Conservation (phyloP, 2,113 vertebrate species). For the Rousettus leschenaultii region DNA sequence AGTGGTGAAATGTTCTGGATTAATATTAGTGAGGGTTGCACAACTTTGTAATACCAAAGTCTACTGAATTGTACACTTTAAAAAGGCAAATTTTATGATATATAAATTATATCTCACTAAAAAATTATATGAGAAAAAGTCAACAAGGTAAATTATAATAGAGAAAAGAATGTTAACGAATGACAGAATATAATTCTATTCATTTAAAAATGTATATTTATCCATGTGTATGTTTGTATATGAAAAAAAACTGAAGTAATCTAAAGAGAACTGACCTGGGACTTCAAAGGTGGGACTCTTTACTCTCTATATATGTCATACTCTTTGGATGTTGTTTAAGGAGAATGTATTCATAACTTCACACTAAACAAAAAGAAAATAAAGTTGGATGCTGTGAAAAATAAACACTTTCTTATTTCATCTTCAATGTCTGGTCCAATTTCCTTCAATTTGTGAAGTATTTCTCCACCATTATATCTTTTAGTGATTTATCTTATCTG, state of each 20-base stretch:
- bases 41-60: neutral
- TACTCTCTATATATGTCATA: neutral
- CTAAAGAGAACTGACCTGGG: neutral
- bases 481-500: neutral
- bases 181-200: neutral
- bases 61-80: neutral
- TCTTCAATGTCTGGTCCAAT: neutral
- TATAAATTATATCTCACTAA: neutral
- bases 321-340: neutral
- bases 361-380: neutral
- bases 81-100: neutral
- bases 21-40: neutral
- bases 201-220: neutral
- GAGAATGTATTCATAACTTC: neutral
- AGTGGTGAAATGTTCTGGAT: neutral
- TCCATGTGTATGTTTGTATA: neutral
- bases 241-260: neutral
- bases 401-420: neutral
- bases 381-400: neutral
- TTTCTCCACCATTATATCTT: neutral
- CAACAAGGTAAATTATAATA: neutral
- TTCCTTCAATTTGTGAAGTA: neutral
- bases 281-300: neutral
- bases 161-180: neutral
- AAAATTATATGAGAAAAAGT: neutral